phyloP scores from a whole-genome alignment of 2,797 vertebrate genomes.

The Myotis daubentonii region DNA sequence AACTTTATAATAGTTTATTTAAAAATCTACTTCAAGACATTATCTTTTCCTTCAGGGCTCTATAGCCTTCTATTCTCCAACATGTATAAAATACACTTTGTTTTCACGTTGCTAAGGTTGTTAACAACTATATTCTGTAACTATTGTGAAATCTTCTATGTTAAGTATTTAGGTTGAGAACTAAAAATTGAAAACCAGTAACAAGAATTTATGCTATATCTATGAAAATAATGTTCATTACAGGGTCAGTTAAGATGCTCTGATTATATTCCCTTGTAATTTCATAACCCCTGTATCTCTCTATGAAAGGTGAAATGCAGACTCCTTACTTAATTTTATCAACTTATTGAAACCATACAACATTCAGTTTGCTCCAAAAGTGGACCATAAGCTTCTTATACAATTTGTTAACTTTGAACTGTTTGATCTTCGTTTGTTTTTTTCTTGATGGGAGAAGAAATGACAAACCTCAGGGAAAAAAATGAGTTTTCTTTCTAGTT shows the following conservation, averaged over 20 bases:
- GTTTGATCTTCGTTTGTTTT: constrained; percentile 60
- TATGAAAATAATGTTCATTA: not conserved
- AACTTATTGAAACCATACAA: constrained; percentile 36
- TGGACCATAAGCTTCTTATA: not conserved
- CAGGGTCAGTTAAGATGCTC: not conserved
- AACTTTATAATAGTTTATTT: not conserved
- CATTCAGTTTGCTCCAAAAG: constrained; percentile 30
- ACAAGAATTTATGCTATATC: not conserved
- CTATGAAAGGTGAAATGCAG: not conserved
- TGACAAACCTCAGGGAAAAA: not conserved
- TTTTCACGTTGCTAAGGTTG: not conserved
- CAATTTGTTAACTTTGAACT: not conserved
- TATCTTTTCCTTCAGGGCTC: not conserved
- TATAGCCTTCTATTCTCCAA: not conserved
- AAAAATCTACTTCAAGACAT: not conserved
- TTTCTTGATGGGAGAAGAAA: constrained; percentile 21
- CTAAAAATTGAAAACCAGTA: not conserved
- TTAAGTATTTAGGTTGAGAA: not conserved
- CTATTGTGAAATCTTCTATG: not conserved
- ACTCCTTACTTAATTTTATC: constrained; percentile 28
- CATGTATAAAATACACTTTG: not conserved
- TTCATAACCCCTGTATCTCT: not conserved
- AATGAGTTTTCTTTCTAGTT: not conserved
- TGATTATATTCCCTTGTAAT: not conserved
- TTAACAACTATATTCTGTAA: not conserved